Conservation (phyloP, 2,888 invertebrate species). For the Leucozona laternaria region DNA sequence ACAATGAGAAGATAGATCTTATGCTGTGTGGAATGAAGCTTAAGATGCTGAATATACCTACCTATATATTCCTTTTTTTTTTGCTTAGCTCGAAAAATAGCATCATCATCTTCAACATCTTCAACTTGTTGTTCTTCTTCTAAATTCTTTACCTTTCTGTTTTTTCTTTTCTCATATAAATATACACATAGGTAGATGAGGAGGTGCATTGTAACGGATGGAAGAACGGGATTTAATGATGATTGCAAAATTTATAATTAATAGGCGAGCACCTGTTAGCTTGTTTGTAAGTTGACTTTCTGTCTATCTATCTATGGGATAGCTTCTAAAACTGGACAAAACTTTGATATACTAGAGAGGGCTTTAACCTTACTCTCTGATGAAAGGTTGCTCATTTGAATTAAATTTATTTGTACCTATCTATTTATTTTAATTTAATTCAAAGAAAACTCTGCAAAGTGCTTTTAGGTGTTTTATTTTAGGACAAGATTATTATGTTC, state of each 20-base stretch:
- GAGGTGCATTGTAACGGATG: conserved; percentile 8
- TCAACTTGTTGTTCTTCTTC: conserved; percentile 22
- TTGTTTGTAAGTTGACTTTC: conserved; percentile 17
- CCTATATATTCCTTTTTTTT: not conserved
- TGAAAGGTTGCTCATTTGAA: not conserved
- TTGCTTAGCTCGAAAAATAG: conserved; percentile 13
- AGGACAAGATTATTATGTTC: not conserved
- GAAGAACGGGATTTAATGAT: conserved; percentile 34
- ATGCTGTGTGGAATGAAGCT: conserved; percentile 11
- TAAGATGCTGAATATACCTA: conserved; percentile 12
- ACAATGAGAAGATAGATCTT: conserved; percentile 53
- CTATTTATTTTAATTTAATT: conserved; percentile 14
- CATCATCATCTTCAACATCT: conserved; percentile 35
- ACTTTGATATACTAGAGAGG: conserved; percentile 41
- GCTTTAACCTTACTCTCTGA: conserved; percentile 57
- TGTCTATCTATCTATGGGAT: not conserved
- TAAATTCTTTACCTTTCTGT: conserved; percentile 24
- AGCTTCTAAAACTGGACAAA: conserved; percentile 3
- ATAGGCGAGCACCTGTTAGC: conserved; percentile 59
- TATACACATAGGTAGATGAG: not conserved
- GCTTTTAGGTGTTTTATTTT: conserved; percentile 32
- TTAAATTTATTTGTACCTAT: conserved; percentile 16
- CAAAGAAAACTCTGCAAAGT: conserved; percentile 23
- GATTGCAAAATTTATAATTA: conserved; percentile 66
- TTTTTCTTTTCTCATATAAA: not conserved